These are phyloP conservation scores for Peromyscus attwateri DNA, from an alignment of 2,797 vertebrate species.

Conservation along the genomic window DNA sequence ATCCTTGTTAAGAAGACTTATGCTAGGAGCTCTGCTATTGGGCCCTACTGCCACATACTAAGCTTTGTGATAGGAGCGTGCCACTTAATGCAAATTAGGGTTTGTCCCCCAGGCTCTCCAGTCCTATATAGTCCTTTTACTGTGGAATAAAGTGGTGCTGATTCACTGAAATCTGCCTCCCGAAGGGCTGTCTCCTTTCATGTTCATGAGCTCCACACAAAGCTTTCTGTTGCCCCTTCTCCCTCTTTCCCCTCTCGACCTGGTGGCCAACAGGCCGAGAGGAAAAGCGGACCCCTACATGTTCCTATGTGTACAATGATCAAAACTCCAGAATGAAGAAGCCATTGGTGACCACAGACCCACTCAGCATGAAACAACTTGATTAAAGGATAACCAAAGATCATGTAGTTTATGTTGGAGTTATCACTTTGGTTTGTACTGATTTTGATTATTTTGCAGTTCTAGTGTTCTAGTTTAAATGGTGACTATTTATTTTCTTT, in stretches of 20 bases:
- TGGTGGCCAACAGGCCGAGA: neutral
- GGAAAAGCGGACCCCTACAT: neutral
- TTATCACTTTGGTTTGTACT: neutral
- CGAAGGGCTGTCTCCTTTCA: neutral
- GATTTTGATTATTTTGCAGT: neutral
- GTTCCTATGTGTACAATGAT: neutral
- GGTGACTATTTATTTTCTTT: neutral
- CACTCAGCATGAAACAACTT: neutral
- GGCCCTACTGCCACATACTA: neutral
- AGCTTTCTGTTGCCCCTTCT: neutral
- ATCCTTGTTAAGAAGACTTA: neutral
- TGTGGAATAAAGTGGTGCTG: neutral
- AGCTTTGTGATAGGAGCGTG: neutral
- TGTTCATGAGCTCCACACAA: neutral
- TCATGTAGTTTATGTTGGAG: neutral
- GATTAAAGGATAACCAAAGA: neutral
- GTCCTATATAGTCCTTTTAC: neutral
- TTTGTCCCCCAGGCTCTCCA: neutral
- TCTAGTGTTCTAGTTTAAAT: neutral
- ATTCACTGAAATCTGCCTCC: neutral
- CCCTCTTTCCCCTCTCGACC: neutral
- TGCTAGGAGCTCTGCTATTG: neutral
- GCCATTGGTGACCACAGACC: neutral
- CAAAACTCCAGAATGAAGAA: neutral
- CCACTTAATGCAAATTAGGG: neutral